Evolutionary conservation across 2,113 vertebrate genomes (phyloP).

Genomic region (Psammodynastes pulverulentus): DNA sequence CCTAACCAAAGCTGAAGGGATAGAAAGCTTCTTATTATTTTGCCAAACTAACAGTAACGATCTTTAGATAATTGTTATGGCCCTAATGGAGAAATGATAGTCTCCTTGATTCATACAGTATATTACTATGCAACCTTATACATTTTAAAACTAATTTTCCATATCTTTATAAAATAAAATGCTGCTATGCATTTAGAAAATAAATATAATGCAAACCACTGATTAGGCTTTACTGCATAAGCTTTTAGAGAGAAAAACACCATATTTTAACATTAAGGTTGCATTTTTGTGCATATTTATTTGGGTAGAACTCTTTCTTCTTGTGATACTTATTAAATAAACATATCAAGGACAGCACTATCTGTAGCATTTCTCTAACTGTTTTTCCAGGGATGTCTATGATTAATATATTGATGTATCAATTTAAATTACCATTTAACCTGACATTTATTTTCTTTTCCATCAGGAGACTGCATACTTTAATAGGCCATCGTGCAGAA

Average conservation of each 20-base stretch:
- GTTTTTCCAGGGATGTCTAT: neutral
- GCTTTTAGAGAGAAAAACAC: neutral
- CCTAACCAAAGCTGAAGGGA: neutral
- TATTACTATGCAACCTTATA: neutral
- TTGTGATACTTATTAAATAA: neutral
- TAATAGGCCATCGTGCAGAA: constrained; percentile 85
- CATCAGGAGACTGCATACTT: constrained; percentile 76
- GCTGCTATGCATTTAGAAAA: neutral
- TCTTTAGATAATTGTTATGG: neutral
- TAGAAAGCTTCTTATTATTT: neutral
- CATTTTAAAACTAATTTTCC: neutral
- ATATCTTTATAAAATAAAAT: neutral
- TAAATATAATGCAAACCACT: neutral
- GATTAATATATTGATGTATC: neutral
- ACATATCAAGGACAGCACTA: neutral
- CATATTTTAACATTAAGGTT: neutral
- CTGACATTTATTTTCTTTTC: neutral
- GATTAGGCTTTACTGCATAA: neutral
- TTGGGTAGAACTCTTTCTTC: neutral
- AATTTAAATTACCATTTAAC: neutral
- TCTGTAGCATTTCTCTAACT: constrained; percentile 3
- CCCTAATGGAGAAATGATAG: neutral
- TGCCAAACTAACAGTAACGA: neutral
- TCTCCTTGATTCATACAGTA: neutral
- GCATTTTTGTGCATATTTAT: neutral